phyloP scores from a whole-genome alignment of 2,113 vertebrate species.

The Cephalopholis sonnerati region DNA sequence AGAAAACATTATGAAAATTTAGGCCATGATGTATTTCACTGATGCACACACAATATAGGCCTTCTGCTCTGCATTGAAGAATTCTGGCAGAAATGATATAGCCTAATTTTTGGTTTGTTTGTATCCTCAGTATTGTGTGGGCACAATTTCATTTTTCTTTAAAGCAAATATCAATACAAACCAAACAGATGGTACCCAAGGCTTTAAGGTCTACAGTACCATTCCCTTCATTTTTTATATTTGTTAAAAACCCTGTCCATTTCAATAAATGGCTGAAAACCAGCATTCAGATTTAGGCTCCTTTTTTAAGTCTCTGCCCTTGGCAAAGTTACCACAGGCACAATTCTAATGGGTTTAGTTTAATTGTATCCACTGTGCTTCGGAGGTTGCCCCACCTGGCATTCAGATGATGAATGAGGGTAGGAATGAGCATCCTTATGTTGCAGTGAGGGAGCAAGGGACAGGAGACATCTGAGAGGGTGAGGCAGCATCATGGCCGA shows the following conservation, averaged over 20 bases:
- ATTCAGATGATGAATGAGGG: conserved; percentile 62
- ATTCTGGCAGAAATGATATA: not conserved
- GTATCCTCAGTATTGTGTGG: not conserved
- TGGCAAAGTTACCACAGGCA: conserved; percentile 31
- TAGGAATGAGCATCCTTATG: conserved; percentile 44
- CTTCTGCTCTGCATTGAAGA: not conserved
- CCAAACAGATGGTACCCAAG: conserved; percentile 2
- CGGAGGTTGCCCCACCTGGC: conserved; percentile 42
- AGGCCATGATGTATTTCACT: not conserved
- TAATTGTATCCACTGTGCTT: conserved; percentile 61
- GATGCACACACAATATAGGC: not conserved
- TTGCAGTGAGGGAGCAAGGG: conserved; percentile 39
- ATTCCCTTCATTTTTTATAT: not conserved
- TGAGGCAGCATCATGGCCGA: not conserved
- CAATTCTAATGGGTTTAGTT: conserved; percentile 57
- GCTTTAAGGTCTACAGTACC: not conserved
- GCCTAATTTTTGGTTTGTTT: not conserved
- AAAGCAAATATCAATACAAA: conserved; percentile 14
- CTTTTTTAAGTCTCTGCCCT: conserved; percentile 25
- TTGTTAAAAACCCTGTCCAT: not conserved
- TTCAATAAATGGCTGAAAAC: conserved; percentile 6
- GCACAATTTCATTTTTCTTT: conserved; percentile 4
- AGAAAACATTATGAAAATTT: not conserved
- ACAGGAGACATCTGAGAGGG: conserved; percentile 36
- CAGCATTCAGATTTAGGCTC: not conserved